Evolutionary conservation across 2,113 vertebrate species (phyloP), one percentile per base, ranked within the genome.

Genomic region (Maccullochella peelii): DNA sequence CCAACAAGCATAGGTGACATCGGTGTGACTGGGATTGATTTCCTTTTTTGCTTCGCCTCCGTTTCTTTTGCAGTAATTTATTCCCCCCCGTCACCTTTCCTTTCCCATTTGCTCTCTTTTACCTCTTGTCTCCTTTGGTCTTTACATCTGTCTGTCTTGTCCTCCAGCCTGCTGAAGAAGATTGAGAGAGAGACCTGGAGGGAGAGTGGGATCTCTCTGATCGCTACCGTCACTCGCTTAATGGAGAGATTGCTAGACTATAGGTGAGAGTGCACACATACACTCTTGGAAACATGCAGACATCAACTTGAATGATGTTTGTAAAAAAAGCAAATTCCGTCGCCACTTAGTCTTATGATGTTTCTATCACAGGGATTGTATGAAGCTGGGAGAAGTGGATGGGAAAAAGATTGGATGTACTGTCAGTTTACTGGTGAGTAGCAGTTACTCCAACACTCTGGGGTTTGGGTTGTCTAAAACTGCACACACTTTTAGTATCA

Each of bases 171-270:
- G 73, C 94, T 99, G 93, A 99, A 99, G 96, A 99, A 99, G 97
- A 99, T 99, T 79, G 98, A 99, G 95, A 95, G 98, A 87, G 98
- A 99, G 96, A 99, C 98, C 89, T 99, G 98, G 98, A 96, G 98
- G 86, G 98, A 99, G 94, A 99, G 98, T 75, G 98, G 98, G 0
- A 97, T 99, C 93, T 99, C 98, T 0, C 95, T 99, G 89, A 99
- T 99, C 0, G 98, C 98, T 63, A 99, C 98, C 1, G 98, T 99
- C 87, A 99, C 98, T 7, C 97, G 98, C 38, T 95, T 99, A 62
- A 99, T 99, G 98, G 98, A 99, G 93, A 96, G 98, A 86, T 88
- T 99, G 92, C 93, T 99, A 82, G 98, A 99, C 94, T 99, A 99
- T 94, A 98, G 98, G 98, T 98, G 73, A 92, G 93, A 25, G 14